Evolutionary conservation across 2,888 invertebrate genomes (phyloP).

Genomic region (Plebejus melissa): DNA sequence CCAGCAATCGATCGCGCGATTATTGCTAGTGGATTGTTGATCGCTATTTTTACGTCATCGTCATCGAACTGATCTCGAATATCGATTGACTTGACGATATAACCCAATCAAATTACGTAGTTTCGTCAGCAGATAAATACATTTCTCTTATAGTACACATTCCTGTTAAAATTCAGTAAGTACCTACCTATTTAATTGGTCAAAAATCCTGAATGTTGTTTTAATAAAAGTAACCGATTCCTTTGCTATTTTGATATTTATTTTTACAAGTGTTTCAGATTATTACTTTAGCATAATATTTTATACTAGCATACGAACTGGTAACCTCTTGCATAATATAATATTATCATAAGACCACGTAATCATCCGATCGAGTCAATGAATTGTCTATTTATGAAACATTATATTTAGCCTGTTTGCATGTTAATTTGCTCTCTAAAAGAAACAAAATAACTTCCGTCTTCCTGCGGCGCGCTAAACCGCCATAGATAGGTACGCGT

Average conservation of each 20-base stretch:
- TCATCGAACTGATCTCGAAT: no score
- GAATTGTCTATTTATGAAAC: not conserved
- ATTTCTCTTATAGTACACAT: no score
- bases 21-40: no score
- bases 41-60: no score
- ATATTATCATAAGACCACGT: not conserved
- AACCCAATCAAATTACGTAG: no score
- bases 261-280: not conserved
- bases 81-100: no score
- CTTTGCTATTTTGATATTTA: not conserved
- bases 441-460: conserved; percentile 19
- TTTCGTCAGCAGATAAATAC: no score
- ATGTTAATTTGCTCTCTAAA: conserved; percentile 17
- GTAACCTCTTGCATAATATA: not conserved
- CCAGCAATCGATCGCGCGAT: no score
- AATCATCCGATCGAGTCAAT: not conserved
- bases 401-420: conserved; percentile 19
- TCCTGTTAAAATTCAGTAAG: no score
- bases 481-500: conserved; percentile 2
- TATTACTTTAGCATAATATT: not conserved
- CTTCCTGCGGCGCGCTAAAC: not conserved
- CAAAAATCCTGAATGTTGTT: not conserved
- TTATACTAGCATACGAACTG: not conserved
- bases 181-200: no score
- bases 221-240: not conserved